Evolutionary conservation across 2,888 invertebrate species (phyloP), one percentile per base, ranked within the genome.

Genomic region (Plebejus anna): DNA sequence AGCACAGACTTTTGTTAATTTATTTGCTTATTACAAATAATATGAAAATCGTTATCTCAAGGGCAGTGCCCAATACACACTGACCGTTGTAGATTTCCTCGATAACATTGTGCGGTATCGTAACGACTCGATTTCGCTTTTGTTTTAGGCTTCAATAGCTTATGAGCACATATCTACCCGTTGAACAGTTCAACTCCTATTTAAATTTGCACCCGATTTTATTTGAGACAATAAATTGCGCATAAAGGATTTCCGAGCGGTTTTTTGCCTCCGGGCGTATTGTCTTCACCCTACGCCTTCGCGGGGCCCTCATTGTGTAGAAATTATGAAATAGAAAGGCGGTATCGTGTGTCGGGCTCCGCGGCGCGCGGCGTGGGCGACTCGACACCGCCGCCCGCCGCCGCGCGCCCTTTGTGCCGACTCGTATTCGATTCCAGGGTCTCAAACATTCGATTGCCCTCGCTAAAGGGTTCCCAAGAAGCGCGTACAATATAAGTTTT

Each of bases 121-220:
- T 71, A 42, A n/a, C 36, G 73, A 51, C 16, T 73, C 55, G 32
- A 13, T 28, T 72, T 51, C 28, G 16, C 9, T 47, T 73, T 73
- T 73, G 73, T 55, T 73, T 73, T 16, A 51, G 42, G 72, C 28
- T 76, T 76, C 47, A 59, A 76, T 38, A 90, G 11, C 73, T 32
- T 42, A 47, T 72, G 81, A 84, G 82, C 82, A 86, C 85, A 82
- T 84, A 83, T 83, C 81, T 83, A 83, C 83, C 82, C 84, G 85
- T 85, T 84, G 81, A 84, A 82, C 79, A 82, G 82, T 85, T 87
- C 86, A 87, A 88, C 88, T 88, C 88, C 86, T 88, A 90, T 92
- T 92, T 90, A 90, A 93, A 93, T 94, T 94, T 92, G 93, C 93
- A 93, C 94, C 94, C 93, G 93, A 92, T 91, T 90, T 92, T 89